These are phyloP conservation scores for Pseudorhiza aurosa DNA, from an alignment of 30 jellyfish, hydroid and myxozoan species.

Conservation along the genomic window DNA sequence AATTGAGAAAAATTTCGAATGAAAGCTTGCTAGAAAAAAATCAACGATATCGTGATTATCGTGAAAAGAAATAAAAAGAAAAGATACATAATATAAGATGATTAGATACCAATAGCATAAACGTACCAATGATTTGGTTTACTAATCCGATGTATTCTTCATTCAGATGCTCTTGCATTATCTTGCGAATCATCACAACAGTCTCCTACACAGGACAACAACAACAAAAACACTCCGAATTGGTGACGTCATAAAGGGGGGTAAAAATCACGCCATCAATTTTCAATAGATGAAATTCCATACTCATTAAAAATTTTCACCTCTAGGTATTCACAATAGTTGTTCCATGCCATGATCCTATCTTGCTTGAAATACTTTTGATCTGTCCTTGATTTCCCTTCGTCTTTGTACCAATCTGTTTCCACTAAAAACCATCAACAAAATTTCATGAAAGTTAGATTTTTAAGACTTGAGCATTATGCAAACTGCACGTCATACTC, in stretches of 20 bases:
- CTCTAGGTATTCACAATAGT: slow-evolving; percentile 56
- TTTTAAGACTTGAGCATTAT: background rate
- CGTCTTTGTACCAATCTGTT: slow-evolving; percentile 56
- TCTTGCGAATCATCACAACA: background rate
- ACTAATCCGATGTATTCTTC: slow-evolving; percentile 5
- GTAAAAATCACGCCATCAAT: no score
- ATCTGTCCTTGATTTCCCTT: slow-evolving; percentile 3
- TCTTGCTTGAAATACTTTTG: slow-evolving; percentile 41
- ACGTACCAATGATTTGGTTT: slow-evolving; percentile 17
- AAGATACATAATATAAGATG: no score
- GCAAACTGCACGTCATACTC: no score
- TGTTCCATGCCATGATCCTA: slow-evolving; percentile 32
- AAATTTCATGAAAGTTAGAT: background rate
- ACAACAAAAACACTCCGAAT: background rate
- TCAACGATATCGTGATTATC: no score
- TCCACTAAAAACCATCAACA: slow-evolving; percentile 72
- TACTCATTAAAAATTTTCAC: background rate
- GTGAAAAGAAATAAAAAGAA: no score
- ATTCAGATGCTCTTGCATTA: background rate
- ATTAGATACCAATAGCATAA: no score
- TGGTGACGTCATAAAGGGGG: no score
- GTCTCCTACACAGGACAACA: slow-evolving; percentile 14
- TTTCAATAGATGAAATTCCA: no score
- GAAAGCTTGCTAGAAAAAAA: no score
- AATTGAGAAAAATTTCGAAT: no score